Conservation (phyloP, 2,113 vertebrate species). For the Anguilla japonica region DNA sequence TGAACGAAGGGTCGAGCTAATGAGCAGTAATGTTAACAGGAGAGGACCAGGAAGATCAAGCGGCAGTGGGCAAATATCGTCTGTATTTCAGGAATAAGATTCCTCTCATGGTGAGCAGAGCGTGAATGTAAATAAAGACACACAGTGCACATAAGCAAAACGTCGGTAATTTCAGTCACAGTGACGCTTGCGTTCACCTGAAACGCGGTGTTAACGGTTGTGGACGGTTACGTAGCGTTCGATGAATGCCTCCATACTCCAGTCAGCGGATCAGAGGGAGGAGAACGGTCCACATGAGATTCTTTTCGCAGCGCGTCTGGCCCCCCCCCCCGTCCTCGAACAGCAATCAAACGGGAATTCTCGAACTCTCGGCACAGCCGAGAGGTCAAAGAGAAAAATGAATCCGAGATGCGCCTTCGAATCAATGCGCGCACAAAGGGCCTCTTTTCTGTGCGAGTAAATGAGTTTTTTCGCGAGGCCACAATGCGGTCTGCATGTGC, state of each 20-base stretch:
- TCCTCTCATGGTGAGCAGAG: too few relatives aligned
- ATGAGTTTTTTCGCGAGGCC: neutral
- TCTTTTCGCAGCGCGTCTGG: neutral
- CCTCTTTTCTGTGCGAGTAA: neutral
- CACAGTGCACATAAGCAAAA: neutral
- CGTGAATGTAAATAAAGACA: too few relatives aligned
- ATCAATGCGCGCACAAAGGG: neutral
- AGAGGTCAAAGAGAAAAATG: slow-evolving; percentile 3
- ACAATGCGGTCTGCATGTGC: neutral
- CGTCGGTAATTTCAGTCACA: neutral
- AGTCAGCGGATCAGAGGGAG: neutral
- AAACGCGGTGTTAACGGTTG: neutral
- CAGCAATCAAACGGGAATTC: slow-evolving; percentile 8
- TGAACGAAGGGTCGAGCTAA: too few relatives aligned
- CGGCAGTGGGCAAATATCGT: too few relatives aligned
- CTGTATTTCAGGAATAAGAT: too few relatives aligned
- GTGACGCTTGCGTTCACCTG: neutral
- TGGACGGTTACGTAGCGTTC: neutral
- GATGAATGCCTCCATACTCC: neutral
- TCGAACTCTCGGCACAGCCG: neutral
- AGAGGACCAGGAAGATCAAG: too few relatives aligned
- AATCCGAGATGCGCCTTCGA: neutral
- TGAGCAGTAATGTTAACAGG: too few relatives aligned
- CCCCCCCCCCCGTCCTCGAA: neutral
- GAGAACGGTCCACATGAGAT: neutral